Conservation (phyloP, 2,797 vertebrate genomes). For the Sebastes glaucus region DNA sequence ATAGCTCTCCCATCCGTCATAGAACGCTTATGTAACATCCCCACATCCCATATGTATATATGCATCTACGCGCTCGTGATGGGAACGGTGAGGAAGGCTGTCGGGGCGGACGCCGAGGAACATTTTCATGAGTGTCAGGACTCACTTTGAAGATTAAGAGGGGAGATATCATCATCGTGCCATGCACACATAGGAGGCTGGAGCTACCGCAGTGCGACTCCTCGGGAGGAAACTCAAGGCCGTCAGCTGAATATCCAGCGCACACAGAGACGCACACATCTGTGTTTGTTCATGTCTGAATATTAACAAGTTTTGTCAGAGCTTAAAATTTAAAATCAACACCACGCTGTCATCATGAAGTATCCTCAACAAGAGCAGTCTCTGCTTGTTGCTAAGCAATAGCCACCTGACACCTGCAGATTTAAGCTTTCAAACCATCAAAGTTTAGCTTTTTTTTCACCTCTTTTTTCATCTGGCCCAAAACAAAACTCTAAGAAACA, state of each 20-base stretch:
- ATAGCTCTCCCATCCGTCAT: conserved; percentile 39
- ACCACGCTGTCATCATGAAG: not conserved
- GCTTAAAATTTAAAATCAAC: conserved; percentile 13
- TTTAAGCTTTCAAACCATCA: not conserved
- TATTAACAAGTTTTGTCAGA: conserved; percentile 7
- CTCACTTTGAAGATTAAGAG: conserved; percentile 78
- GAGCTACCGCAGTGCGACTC: conserved; percentile 39
- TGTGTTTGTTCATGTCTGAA: conserved; percentile 15
- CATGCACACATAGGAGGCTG: conserved; percentile 31
- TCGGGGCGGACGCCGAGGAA: conserved; percentile 27
- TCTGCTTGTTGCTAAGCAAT: conserved; percentile 72
- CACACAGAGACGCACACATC: not conserved
- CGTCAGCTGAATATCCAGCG: conserved; percentile 12
- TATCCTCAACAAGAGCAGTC: conserved; percentile 27
- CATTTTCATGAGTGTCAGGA: conserved; percentile 60
- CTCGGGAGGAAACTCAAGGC: conserved; percentile 24
- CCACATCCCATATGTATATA: conserved; percentile 36
- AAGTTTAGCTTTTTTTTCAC: not conserved
- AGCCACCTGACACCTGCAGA: conserved; percentile 33
- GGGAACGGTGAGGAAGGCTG: conserved; percentile 12
- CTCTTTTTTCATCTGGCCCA: not conserved
- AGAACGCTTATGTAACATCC: conserved; percentile 63
- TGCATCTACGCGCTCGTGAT: conserved; percentile 14
- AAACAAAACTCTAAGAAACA: not conserved
- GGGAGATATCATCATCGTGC: conserved; percentile 38